These are phyloP conservation scores for Dromaius novaehollandiae DNA, from an alignment of 2,113 vertebrate genomes.

Conservation along the genomic window DNA sequence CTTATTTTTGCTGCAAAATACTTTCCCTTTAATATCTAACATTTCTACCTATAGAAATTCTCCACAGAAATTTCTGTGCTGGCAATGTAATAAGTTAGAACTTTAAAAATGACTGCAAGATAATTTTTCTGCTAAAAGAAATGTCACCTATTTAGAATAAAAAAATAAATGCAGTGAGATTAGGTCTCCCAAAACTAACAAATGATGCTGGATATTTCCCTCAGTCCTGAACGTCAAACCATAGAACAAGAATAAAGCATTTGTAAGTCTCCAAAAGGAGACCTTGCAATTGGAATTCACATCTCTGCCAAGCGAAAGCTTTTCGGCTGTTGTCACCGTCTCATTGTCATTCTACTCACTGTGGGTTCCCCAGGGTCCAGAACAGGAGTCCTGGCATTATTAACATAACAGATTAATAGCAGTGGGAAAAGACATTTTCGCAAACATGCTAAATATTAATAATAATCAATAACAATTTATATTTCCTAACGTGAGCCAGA, in stretches of 20 bases:
- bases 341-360: conserved; percentile 85
- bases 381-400: conserved; percentile 78
- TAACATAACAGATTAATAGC: conserved; percentile 92
- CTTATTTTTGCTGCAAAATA: conserved; percentile 13
- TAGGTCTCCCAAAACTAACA: conserved; percentile 23
- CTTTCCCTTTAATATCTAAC: neutral
- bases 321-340: conserved; percentile 70
- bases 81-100: conserved; percentile 2
- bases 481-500: conserved; percentile 78
- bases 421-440: conserved; percentile 80
- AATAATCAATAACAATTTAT: conserved; percentile 90
- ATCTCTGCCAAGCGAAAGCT: conserved; percentile 42
- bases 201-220: neutral
- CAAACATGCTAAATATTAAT: conserved; percentile 94
- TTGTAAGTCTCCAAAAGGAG: conserved; percentile 32
- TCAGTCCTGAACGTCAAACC: conserved; percentile 22
- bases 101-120: neutral
- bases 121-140: neutral
- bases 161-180: neutral
- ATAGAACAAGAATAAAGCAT: conserved; percentile 5
- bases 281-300: conserved; percentile 48
- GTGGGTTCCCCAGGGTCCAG: conserved; percentile 71
- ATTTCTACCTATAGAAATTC: neutral
- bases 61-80: neutral
- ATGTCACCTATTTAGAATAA: neutral